Conservation (phyloP, 2,888 invertebrate species). For the Geotrupes spiniger region DNA sequence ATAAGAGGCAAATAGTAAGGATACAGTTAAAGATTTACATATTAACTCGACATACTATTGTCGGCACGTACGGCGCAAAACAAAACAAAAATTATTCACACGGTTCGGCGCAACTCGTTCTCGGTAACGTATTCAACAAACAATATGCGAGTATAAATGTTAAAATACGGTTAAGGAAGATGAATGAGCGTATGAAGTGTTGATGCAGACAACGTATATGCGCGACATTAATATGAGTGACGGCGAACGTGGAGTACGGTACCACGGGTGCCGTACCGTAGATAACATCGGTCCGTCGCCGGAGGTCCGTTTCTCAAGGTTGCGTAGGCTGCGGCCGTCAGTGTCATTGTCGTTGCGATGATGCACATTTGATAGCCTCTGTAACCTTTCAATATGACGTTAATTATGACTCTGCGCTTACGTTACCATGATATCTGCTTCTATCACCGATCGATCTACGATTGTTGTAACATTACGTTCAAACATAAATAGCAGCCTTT, state of each 20-base stretch:
- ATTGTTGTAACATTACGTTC: too few relatives aligned
- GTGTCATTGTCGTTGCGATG: slow-evolving; percentile 8
- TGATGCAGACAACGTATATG: slow-evolving; percentile 20
- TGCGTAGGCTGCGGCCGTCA: slow-evolving; percentile 1
- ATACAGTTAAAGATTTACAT: slow-evolving; percentile 2
- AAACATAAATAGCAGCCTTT: too few relatives aligned
- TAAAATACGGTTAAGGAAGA: slow-evolving; percentile 11
- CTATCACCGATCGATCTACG: too few relatives aligned
- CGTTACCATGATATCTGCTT: too few relatives aligned
- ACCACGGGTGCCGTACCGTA: slow-evolving; percentile 25
- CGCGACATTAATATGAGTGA: slow-evolving; percentile 33
- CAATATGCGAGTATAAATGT: slow-evolving; percentile 4
- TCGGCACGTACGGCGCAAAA: not conserved
- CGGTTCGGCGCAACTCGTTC: slow-evolving; percentile 1
- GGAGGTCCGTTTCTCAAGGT: slow-evolving; percentile 25
- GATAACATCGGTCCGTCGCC: slow-evolving; percentile 30
- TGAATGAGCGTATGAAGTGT: slow-evolving; percentile 22
- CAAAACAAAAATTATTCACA: slow-evolving; percentile 5
- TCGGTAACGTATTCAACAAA: slow-evolving; percentile 5
- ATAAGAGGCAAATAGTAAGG: slow-evolving; percentile 1
- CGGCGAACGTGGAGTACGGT: slow-evolving; percentile 28
- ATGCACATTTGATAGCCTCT: slow-evolving; percentile 6
- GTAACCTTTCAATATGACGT: slow-evolving; percentile 3
- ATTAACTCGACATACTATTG: slow-evolving; percentile 5
- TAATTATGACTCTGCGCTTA: too few relatives aligned